A percentile compares a stretch with the other conserved stretches of the same genome.
phyloP scores from a whole-genome alignment of 2,113 vertebrate species.

The Terrapene triunguis region DNA sequence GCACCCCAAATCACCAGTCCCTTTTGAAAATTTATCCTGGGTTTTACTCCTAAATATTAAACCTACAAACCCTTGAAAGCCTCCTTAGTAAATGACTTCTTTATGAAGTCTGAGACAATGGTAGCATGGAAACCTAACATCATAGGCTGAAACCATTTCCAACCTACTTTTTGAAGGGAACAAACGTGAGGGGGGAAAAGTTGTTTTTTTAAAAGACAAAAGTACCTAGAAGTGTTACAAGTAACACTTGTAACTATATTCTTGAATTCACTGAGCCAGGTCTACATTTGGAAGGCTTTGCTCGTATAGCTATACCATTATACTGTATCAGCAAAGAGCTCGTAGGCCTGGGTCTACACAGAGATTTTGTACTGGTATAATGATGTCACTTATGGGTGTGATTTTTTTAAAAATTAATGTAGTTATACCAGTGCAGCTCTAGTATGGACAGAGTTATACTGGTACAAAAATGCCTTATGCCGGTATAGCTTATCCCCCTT shows the following conservation, averaged over 20 bases:
- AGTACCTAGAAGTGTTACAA: background rate
- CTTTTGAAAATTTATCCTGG: background rate
- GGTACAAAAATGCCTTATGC: background rate
- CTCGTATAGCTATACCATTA: background rate
- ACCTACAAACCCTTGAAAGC: background rate
- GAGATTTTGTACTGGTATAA: background rate
- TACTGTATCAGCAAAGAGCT: background rate
- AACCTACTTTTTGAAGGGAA: background rate
- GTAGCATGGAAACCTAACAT: background rate
- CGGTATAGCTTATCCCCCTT: background rate
- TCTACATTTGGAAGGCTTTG: background rate
- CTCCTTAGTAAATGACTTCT: background rate
- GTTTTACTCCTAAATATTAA: background rate
- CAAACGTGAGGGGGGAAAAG: background rate
- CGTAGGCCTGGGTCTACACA: background rate
- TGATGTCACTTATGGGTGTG: background rate
- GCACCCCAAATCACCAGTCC: background rate
- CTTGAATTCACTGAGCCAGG: background rate
- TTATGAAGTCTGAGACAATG: background rate
- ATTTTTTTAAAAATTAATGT: too few species aligned
- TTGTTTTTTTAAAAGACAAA: background rate
- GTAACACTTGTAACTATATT: background rate
- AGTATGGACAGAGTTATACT: background rate
- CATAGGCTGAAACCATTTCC: background rate
- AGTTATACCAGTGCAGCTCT: background rate